phyloP scores from a whole-genome alignment of 2,797 vertebrate species.

The Hydrocynus forskahlii region DNA sequence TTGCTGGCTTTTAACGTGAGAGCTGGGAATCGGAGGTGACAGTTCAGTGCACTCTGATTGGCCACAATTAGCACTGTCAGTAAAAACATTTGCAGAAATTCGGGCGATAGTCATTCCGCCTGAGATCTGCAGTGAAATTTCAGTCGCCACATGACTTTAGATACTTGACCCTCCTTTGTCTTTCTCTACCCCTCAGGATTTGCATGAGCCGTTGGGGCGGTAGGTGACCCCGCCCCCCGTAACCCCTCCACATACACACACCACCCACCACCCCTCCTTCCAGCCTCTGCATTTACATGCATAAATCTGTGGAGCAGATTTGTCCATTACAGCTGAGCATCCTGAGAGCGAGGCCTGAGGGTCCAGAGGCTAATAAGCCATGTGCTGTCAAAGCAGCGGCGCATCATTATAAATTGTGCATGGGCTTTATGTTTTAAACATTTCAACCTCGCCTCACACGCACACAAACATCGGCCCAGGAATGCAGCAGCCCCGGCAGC shows the following conservation, averaged over 20 bases:
- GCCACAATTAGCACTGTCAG: slow-evolving; percentile 51
- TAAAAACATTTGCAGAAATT: slow-evolving; percentile 28
- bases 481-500: slow-evolving; percentile 17
- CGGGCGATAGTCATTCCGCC: background rate
- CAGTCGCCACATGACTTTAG: slow-evolving; percentile 43
- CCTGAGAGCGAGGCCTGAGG: slow-evolving; percentile 70
- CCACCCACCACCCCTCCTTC: background rate
- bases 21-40: slow-evolving; percentile 46
- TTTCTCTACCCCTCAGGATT: slow-evolving; percentile 52
- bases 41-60: slow-evolving; percentile 40
- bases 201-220: slow-evolving; percentile 38
- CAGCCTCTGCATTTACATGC: slow-evolving; percentile 72
- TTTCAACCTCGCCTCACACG: slow-evolving; percentile 39
- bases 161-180: slow-evolving; percentile 61
- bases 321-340: slow-evolving; percentile 69
- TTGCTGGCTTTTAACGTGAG: slow-evolving; percentile 47
- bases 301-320: slow-evolving; percentile 73
- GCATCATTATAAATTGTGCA: slow-evolving; percentile 65
- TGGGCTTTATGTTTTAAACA: slow-evolving; percentile 73
- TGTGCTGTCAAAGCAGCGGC: slow-evolving; percentile 56
- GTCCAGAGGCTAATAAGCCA: slow-evolving; percentile 64
- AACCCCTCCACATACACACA: background rate
- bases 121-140: slow-evolving; percentile 24
- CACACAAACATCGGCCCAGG: slow-evolving; percentile 33
- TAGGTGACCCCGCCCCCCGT: slow-evolving; percentile 29